These are phyloP conservation scores for Seriola aureovittata DNA, from an alignment of 2,113 vertebrate species.

Conservation along the genomic window DNA sequence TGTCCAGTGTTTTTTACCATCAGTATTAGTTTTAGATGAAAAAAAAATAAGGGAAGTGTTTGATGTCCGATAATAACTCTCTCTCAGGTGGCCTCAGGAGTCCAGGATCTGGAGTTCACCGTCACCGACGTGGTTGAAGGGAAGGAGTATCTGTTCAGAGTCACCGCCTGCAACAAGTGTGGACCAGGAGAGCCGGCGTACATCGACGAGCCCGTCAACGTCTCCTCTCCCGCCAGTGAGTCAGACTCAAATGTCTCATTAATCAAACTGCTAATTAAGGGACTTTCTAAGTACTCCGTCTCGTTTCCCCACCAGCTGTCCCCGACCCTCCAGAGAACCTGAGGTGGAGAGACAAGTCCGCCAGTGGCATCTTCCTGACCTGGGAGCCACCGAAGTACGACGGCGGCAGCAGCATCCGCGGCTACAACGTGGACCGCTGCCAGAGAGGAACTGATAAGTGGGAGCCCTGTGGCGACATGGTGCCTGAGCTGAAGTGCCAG, in stretches of 20 bases:
- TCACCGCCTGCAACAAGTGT: slow-evolving; percentile 95
- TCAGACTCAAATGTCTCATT: background rate
- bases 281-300: background rate
- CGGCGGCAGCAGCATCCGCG: slow-evolving; percentile 93
- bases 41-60: background rate
- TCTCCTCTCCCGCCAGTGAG: slow-evolving; percentile 97
- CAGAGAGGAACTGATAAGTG: slow-evolving; percentile 96
- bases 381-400: slow-evolving; percentile 98
- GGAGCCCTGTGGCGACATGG: slow-evolving; percentile 92
- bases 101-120: slow-evolving; percentile 93
- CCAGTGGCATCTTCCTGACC: slow-evolving; percentile 94
- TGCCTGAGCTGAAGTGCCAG: slow-evolving; percentile 92
- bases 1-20: too few species aligned
- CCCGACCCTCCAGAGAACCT: slow-evolving; percentile 98
- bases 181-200: slow-evolving; percentile 97
- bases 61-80: background rate
- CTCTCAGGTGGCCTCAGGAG: slow-evolving; percentile 88
- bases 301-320: slow-evolving; percentile 83
- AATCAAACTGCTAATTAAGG: background rate
- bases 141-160: slow-evolving; percentile 96
- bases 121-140: slow-evolving; percentile 96
- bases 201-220: slow-evolving; percentile 95
- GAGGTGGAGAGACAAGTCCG: slow-evolving; percentile 96
- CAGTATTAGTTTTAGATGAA: background rate
- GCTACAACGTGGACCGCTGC: slow-evolving; percentile 95